Conservation (phyloP, 2,888 invertebrate genomes). For the Parapristionchus giblindavisi region DNA sequence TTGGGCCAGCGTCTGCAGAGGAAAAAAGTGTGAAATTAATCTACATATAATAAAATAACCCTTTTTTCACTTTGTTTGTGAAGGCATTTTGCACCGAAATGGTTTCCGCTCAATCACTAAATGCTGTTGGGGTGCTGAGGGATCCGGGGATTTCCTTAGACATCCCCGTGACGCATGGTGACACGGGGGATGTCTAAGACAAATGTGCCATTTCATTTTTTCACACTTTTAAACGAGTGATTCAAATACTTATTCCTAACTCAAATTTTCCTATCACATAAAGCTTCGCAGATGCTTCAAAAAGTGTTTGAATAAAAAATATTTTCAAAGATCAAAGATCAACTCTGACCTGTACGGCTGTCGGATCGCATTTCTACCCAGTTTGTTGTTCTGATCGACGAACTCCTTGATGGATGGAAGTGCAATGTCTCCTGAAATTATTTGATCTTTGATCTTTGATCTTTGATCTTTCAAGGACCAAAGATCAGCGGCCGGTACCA, state of each 20-base stretch:
- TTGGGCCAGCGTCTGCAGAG: slow-evolving; percentile 63
- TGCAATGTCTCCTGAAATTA: no score
- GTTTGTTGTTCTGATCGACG: slow-evolving; percentile 56
- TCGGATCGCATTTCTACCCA: slow-evolving; percentile 64
- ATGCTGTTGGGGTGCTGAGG: no score
- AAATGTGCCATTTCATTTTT: no score
- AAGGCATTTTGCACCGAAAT: no score
- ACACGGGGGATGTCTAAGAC: no score
- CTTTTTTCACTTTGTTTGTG: background rate
- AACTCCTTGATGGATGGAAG: slow-evolving; percentile 50
- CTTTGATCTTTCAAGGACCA: no score
- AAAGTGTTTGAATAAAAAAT: background rate
- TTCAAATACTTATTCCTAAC: background rate
- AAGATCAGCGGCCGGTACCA: no score
- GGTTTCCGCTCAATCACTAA: no score
- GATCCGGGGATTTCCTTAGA: no score
- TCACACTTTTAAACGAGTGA: background rate
- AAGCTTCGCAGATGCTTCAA: background rate
- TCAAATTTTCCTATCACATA: background rate
- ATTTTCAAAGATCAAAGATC: background rate
- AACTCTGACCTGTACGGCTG: slow-evolving; percentile 58
- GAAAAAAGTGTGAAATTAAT: no score
- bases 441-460: no score
- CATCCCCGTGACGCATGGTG: no score
- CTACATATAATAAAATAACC: background rate